Base-by-base conservation (phyloP, 2,113 vertebrate genomes). In the Ophthalmolycus amberensis region DNA sequence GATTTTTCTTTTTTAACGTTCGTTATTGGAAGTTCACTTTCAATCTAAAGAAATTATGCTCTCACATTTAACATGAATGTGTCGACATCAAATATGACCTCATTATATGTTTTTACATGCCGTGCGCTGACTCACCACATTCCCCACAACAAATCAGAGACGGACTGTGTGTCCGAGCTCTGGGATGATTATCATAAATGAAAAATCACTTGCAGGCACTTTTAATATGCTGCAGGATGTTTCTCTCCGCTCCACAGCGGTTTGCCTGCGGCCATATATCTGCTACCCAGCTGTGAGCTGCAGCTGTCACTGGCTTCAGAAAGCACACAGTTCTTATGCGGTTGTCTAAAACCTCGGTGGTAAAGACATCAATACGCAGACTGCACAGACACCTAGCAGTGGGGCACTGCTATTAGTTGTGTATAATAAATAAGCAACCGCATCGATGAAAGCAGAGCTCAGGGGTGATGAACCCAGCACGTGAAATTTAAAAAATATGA, bases 281-380 rank as follows among this genome's bases (percentile, higher is more conserved):
- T 76, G 83, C 80, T 80, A 38, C 76, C 83, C 86, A 88, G 80
- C 88, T 93, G 87, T 87, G 83, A 86, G 60, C 78, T 85, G 77
- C 85, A 93, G 85, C 84, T 90, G 88, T 79, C 78, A 66, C 73
- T 85, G 78, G 63, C 77, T 83, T 83, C 74, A 80, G 42, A 82
- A 62, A 77, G 82, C 77, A 82, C 42, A 83, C 67, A 81, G 48
- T 79, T 66, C 50, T 37, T 60, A 78, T 78, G 85, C 62, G 60
- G 71, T 75, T 59, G 85, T 75, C 56, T 77, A 50, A 80, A 85
- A 59, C 89, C 79, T 85, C 70, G 82, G 79, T 29, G 75, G 86
- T 78, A 60, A 59, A 88, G 44, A 88, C 56, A 78, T 77, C 79
- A 52, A 77, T 66, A 71, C 10, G 4, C 65, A 79, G 44, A 70